phyloP scores from a whole-genome alignment of 2,888 invertebrate species.

The Blomia tropicalis region DNA sequence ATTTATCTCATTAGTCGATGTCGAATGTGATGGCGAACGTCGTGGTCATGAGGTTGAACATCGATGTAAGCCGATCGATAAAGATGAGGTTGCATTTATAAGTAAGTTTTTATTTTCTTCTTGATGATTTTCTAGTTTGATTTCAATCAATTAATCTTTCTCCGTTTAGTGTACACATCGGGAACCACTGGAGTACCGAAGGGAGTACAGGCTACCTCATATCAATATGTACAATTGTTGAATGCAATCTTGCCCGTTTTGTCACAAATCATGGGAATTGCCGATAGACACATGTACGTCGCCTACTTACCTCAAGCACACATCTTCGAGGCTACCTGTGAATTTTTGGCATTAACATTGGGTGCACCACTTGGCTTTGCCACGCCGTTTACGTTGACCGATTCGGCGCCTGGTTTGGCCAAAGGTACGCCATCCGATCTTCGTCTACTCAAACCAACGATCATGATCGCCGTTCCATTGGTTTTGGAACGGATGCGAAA shows the following conservation, averaged over 20 bases:
- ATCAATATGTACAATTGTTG: background rate
- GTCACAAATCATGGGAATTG: background rate
- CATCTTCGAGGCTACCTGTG: constrained; percentile 86
- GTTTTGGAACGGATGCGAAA: constrained; percentile 95
- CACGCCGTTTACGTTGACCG: constrained; percentile 39
- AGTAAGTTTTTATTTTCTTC: background rate
- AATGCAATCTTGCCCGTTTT: background rate
- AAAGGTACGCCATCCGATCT: constrained; percentile 86
- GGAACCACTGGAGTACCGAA: constrained; percentile 81
- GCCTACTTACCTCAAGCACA: constrained; percentile 92
- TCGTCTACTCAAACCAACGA: constrained; percentile 69
- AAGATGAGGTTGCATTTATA: constrained; percentile 14
- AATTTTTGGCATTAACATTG: constrained; percentile 32
- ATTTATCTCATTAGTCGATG: background rate
- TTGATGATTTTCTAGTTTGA: constrained; percentile 37
- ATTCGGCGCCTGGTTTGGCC: constrained; percentile 75
- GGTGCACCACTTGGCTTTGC: constrained; percentile 38
- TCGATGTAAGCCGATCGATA: background rate
- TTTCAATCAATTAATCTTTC: constrained; percentile 57
- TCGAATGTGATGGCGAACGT: background rate
- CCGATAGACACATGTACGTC: constrained; percentile 14
- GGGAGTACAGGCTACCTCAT: constrained; percentile 5
- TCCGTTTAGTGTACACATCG: constrained; percentile 97
- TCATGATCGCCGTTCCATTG: constrained; percentile 86
- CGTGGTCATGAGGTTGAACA: constrained; percentile 10